These are phyloP conservation scores for Aplidium turbinatum DNA, from an alignment of 23 tunicate species.

Conservation along the genomic window DNA sequence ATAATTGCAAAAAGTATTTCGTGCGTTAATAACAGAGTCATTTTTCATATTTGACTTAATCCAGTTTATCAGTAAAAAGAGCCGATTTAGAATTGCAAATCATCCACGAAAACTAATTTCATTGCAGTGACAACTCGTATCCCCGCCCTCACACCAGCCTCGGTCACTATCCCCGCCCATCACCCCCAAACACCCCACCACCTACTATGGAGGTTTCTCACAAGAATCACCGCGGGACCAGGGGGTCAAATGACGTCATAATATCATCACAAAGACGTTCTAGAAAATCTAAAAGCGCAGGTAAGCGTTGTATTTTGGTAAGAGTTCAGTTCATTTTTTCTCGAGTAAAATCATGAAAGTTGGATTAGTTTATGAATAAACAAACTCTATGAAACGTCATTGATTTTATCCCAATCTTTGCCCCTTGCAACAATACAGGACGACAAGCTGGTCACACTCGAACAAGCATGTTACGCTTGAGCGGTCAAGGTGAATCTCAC, in stretches of 20 bases:
- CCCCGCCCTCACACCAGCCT: conserved; percentile 34
- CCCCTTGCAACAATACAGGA: background rate
- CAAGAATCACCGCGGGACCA: conserved; percentile 61
- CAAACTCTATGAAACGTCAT: background rate
- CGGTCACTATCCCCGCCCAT: conserved; percentile 32
- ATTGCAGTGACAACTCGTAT: background rate
- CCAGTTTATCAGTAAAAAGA: background rate
- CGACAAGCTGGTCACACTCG: conserved; percentile 67
- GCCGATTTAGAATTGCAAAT: background rate
- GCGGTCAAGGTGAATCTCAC: conserved; percentile 27
- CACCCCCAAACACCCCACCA: conserved; percentile 19
- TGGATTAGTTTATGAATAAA: background rate
- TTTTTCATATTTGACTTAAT: too few relatives aligned
- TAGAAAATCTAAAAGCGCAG: background rate
- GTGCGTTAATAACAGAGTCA: too few relatives aligned
- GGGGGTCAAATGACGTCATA: conserved; percentile 57
- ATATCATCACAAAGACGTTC: conserved; percentile 19
- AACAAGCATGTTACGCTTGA: conserved; percentile 59
- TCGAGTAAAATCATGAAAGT: too few relatives aligned
- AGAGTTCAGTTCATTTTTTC: too few relatives aligned
- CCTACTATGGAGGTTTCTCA: conserved; percentile 40
- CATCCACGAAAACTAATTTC: background rate
- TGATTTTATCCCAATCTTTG: background rate
- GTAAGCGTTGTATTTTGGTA: too few relatives aligned
- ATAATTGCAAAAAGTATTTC: too few relatives aligned